Conservation (phyloP, 1,140 invertebrate species). For the Microplitis mediator region DNA sequence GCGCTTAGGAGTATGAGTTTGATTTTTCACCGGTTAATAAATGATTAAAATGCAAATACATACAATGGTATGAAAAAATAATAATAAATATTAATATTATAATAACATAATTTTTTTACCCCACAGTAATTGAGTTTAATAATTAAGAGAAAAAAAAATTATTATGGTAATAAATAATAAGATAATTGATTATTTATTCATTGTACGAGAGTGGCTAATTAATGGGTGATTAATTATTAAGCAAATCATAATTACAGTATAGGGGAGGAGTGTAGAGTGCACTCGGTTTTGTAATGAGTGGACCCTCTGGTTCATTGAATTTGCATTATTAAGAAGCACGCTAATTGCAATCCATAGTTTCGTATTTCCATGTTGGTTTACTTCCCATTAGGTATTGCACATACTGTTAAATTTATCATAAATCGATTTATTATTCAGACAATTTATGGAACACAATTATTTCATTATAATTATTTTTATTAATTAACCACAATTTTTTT, state of each 20-base stretch:
- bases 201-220: no score
- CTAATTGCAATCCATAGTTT: slow-evolving; percentile 47
- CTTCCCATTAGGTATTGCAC: slow-evolving; percentile 33
- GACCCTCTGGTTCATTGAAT: slow-evolving; percentile 37
- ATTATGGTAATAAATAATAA: no score
- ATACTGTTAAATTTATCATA: neutral
- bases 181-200: no score
- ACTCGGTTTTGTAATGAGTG: neutral
- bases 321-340: slow-evolving; percentile 50
- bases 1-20: neutral
- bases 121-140: no score
- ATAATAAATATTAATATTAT: neutral
- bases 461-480: no score
- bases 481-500: no score
- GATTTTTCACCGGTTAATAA: neutral
- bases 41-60: neutral
- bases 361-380: slow-evolving; percentile 32
- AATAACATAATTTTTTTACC: neutral
- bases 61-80: no score
- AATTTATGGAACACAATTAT: no score
- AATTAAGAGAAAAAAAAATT: no score
- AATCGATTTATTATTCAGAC: neutral
- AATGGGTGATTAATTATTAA: no score
- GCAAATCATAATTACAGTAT: no score
- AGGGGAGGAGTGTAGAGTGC: no score